Conservation (phyloP, 2,888 invertebrate species). For the Xestia xanthographa region DNA sequence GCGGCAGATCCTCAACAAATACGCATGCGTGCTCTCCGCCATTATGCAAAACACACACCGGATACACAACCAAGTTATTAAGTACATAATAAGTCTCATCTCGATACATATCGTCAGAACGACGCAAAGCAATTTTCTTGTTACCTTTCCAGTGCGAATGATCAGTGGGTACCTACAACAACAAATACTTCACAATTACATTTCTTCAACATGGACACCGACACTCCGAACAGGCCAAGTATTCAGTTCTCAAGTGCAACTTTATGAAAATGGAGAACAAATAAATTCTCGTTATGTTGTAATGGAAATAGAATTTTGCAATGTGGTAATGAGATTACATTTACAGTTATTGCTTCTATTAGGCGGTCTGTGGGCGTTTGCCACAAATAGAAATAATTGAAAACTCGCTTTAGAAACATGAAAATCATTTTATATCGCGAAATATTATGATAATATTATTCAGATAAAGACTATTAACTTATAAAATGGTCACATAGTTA, state of each 20-base stretch:
- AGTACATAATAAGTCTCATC: slow-evolving; percentile 79
- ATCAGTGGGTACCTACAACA: slow-evolving; percentile 62
- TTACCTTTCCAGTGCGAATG: slow-evolving; percentile 63
- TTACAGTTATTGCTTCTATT: slow-evolving; percentile 81
- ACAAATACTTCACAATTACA: slow-evolving; percentile 80
- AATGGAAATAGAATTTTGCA: slow-evolving; percentile 83
- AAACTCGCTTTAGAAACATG: slow-evolving; percentile 63
- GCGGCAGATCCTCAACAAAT: slow-evolving; percentile 70
- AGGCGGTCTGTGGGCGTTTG: slow-evolving; percentile 76
- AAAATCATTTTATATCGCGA: slow-evolving; percentile 59
- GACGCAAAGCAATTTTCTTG: slow-evolving; percentile 71
- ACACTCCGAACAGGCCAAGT: slow-evolving; percentile 76
- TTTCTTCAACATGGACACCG: slow-evolving; percentile 73
- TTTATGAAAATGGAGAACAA: slow-evolving; percentile 85
- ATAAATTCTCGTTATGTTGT: slow-evolving; percentile 86
- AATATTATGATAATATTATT: slow-evolving; percentile 60
- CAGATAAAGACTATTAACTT: slow-evolving; percentile 53
- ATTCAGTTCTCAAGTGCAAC: slow-evolving; percentile 77
- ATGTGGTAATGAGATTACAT: slow-evolving; percentile 83
- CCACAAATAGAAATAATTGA: slow-evolving; percentile 72
- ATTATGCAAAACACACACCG: slow-evolving; percentile 86
- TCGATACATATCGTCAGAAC: slow-evolving; percentile 73
- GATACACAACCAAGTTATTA: slow-evolving; percentile 80
- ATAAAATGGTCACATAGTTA: slow-evolving; percentile 52
- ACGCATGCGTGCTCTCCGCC: slow-evolving; percentile 77